phyloP scores from a whole-genome alignment of 2,888 invertebrate species.

The Phyllotreta cruciferae region DNA sequence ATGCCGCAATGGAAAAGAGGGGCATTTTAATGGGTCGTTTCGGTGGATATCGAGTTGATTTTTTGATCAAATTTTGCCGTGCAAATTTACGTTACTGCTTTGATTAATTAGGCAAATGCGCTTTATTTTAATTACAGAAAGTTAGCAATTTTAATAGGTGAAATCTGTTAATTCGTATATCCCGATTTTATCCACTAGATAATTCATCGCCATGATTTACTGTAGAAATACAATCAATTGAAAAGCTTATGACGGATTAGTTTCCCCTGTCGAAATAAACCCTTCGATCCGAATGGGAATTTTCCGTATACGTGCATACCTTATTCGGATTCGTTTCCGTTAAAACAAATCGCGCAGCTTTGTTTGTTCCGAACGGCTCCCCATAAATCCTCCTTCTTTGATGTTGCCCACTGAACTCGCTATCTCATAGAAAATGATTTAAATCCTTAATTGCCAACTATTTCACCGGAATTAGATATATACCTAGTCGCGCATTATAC shows the following conservation, averaged over 20 bases:
- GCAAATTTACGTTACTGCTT: no score
- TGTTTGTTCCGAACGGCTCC: conserved; percentile 28
- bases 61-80: no score
- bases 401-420: conserved; percentile 25
- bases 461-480: conserved; percentile 25
- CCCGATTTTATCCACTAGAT: no score
- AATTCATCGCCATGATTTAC: no score
- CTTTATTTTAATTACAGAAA: no score
- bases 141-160: no score
- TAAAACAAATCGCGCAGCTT: conserved; percentile 25
- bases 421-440: conserved; percentile 29
- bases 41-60: no score
- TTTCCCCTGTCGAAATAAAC: conserved; percentile 10
- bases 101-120: no score
- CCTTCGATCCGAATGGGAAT: conserved; percentile 12
- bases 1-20: no score
- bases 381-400: conserved; percentile 29
- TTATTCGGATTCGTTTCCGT: conserved; percentile 15
- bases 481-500: conserved; percentile 8
- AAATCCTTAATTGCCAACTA: conserved; percentile 27
- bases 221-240: not conserved
- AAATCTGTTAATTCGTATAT: no score
- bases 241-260: conserved; percentile 3
- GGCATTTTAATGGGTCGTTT: no score
- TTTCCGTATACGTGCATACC: conserved; percentile 15